These are phyloP conservation scores for Pachliopta kotzebuea DNA, from an alignment of 2,888 invertebrate species.

Conservation along the genomic window DNA sequence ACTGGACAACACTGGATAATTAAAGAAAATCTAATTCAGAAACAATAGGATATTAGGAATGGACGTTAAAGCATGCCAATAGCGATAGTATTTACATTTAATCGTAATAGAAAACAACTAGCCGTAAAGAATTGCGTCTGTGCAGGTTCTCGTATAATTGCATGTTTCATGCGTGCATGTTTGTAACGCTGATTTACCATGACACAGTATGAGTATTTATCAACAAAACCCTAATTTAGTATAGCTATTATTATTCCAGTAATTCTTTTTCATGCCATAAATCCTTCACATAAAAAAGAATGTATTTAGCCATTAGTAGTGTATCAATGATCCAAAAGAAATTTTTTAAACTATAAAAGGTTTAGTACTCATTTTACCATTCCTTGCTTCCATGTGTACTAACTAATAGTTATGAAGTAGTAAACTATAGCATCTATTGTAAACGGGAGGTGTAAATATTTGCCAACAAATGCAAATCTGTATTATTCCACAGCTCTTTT, in stretches of 20 bases:
- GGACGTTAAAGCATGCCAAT: too few relatives aligned
- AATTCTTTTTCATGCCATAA: too few relatives aligned
- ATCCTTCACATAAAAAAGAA: too few relatives aligned
- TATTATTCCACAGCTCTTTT: slow-evolving; percentile 1
- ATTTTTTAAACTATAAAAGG: too few relatives aligned
- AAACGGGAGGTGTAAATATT: too few relatives aligned
- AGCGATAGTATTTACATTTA: too few relatives aligned
- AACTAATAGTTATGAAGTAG: background rate
- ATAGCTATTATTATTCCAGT: too few relatives aligned
- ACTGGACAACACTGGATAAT: background rate
- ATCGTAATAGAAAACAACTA: background rate
- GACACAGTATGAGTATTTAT: background rate
- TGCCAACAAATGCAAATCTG: background rate
- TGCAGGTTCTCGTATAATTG: background rate
- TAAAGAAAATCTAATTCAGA: background rate
- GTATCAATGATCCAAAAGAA: too few relatives aligned
- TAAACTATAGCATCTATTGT: background rate
- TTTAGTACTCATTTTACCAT: background rate
- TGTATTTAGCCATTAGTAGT: too few relatives aligned
- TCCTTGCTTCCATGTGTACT: background rate
- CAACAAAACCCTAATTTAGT: background rate
- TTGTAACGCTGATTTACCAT: background rate
- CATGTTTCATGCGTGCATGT: background rate
- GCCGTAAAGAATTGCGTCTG: background rate
- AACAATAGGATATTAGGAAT: background rate